A percentile compares a stretch with the other conserved stretches of the same genome.
Evolutionary conservation across 2,888 invertebrate species (phyloP).

Genomic region (Chironomus riparius): DNA sequence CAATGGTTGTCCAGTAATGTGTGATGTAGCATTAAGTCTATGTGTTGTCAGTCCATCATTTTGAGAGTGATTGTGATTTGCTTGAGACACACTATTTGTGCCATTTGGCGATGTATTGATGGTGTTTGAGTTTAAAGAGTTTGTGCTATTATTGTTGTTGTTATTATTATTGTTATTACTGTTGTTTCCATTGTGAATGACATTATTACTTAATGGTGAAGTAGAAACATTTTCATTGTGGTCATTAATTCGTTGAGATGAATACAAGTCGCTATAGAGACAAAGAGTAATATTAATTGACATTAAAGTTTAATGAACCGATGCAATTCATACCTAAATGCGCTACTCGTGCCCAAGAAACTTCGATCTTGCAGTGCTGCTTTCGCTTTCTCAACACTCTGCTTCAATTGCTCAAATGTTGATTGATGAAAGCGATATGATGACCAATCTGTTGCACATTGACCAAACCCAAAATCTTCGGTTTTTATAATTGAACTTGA

Average conservation of each 20-base stretch:
- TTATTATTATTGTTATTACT: background rate
- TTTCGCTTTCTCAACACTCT: slow-evolving; percentile 84
- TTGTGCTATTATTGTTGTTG: slow-evolving; percentile 5
- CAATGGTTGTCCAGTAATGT: background rate
- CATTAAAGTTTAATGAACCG: background rate
- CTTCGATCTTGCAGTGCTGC: slow-evolving; percentile 71
- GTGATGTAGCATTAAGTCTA: slow-evolving; percentile 5
- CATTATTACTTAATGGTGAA: slow-evolving; percentile 9
- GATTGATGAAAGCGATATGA: slow-evolving; percentile 75
- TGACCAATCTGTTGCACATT: slow-evolving; percentile 62
- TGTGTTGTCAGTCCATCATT: background rate
- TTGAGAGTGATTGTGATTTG: slow-evolving; percentile 8
- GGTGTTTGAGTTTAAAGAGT: background rate
- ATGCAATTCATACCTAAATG: slow-evolving; percentile 51
- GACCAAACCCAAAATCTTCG: slow-evolving; percentile 43
- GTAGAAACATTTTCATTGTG: slow-evolving; percentile 29
- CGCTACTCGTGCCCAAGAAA: slow-evolving; percentile 60
- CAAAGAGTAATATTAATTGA: background rate
- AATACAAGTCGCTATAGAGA: slow-evolving; percentile 39
- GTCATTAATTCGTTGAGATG: slow-evolving; percentile 40
- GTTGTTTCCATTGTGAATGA: background rate
- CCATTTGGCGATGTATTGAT: slow-evolving; percentile 6
- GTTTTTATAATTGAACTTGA: slow-evolving; percentile 41
- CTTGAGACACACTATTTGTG: background rate
- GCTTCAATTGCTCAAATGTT: slow-evolving; percentile 82